Evolutionary conservation across 2,888 invertebrate species (phyloP), one percentile per base, ranked within the genome.

Genomic region (Tetragnatha montana): DNA sequence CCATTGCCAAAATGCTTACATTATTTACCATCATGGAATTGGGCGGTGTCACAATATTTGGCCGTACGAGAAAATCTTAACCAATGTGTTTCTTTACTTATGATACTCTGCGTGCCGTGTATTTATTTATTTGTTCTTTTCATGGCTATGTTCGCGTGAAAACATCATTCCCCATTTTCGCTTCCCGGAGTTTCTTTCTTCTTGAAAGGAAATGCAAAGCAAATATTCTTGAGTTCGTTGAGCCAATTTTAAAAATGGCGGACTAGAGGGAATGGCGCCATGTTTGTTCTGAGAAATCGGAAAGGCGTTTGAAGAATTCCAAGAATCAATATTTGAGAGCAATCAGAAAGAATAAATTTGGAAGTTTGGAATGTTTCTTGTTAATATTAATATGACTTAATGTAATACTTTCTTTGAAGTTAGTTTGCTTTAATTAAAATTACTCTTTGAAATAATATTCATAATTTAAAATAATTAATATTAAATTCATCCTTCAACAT

Each of bases 1-100:
- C 47, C 47, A n/a, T 47, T 22, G 17, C n/a, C 74, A 68, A 75
- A 83, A 69, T 68, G 51, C 75, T 35, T 74, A 60, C 60, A 60
- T 75, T 83, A 75, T 83, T 83, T 83, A 83, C 74, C 47, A 21
- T 73, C 68, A 12, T 21, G 35, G 51, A 75, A 60, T 47, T 49
- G 75, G 51, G 76, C 68, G 75, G 75, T 83, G 83, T 75, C 83
- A 83, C 69, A 83, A 83, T 83, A 83, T 83, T 83, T 83, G 74
- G 60, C 47, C 35, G 47, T n/a, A 49, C 21, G 75, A 76, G 78
- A 51, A 75, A 82, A 83, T 75, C 75, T 50, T 49, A 83, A 83
- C 83, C 83, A 50, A 75, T 75, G 71, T 69, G 75, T 83, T 83
- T 75, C 83, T 83, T 83, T 76, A 35, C 75, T 75, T 68, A 70